phyloP scores from a whole-genome alignment of 2,113 vertebrate species.

The Ochotona princeps region DNA sequence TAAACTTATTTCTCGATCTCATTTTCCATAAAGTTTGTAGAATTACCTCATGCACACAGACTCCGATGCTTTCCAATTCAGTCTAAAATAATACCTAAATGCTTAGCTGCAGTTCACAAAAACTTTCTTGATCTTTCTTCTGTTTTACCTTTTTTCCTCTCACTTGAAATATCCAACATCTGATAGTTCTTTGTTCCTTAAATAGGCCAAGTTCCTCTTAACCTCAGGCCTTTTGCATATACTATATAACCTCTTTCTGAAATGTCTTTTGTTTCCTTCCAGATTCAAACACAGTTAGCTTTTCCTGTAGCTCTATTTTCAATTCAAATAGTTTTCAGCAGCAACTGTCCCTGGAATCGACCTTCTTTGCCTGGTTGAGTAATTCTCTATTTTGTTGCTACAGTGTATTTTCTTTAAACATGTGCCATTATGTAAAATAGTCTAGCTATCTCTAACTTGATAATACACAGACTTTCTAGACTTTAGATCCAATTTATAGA shows the following conservation, averaged over 20 bases:
- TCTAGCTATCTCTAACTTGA: conserved; percentile 9
- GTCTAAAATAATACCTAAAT: neutral
- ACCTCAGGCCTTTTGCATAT: neutral
- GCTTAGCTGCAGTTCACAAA: neutral
- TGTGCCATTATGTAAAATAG: conserved; percentile 21
- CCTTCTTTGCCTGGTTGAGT: neutral
- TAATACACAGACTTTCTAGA: neutral
- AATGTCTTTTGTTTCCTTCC: neutral
- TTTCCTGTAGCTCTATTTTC: neutral
- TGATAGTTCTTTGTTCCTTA: neutral
- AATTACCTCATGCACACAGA: too few species aligned
- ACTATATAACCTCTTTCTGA: neutral
- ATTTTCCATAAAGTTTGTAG: too few species aligned
- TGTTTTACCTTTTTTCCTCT: neutral
- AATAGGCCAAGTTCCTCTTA: neutral
- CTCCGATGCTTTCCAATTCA: neutral
- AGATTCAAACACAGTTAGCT: neutral
- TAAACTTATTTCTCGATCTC: too few species aligned
- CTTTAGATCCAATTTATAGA: neutral
- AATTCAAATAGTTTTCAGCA: neutral
- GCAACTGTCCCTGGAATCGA: neutral
- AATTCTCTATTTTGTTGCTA: neutral
- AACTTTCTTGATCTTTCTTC: neutral
- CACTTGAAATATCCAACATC: neutral
- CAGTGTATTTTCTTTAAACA: conserved; percentile 15